A percentile compares a stretch with the other conserved stretches of the same genome.
These are phyloP conservation scores for Physocephala rufipes DNA, from an alignment of 2,888 invertebrate species.

Conservation along the genomic window DNA sequence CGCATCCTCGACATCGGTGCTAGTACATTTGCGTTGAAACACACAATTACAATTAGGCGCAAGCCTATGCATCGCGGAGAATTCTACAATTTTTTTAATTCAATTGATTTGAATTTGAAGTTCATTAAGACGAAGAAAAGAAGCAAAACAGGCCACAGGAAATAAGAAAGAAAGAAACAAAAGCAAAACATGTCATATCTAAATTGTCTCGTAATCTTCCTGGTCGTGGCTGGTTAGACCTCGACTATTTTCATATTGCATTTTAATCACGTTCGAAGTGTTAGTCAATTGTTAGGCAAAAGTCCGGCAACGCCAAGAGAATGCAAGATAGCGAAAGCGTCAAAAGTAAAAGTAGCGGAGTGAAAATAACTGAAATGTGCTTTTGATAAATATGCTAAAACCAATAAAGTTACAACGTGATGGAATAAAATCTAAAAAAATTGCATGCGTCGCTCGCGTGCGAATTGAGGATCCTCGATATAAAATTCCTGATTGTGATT, in stretches of 20 bases:
- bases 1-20: too few species aligned
- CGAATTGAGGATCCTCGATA: background rate
- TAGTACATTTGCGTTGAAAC: too few species aligned
- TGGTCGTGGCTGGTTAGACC: background rate
- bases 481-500: background rate
- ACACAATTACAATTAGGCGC: too few species aligned
- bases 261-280: slow-evolving; percentile 37
- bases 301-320: slow-evolving; percentile 6
- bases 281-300: slow-evolving; percentile 25
- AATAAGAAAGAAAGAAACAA: background rate
- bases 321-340: too few species aligned
- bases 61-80: too few species aligned
- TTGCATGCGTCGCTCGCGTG: too few species aligned
- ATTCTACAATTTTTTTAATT: too few species aligned
- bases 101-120: too few species aligned
- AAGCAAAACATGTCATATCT: background rate
- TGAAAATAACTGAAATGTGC: background rate
- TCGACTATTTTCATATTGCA: slow-evolving; percentile 32
- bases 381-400: background rate
- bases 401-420: background rate
- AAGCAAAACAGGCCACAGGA: too few species aligned
- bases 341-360: slow-evolving; percentile 17
- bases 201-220: background rate
- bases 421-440: slow-evolving; percentile 11
- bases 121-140: background rate